Evolutionary conservation across 2,888 invertebrate species (phyloP).

Genomic region (Hololepta plana): DNA sequence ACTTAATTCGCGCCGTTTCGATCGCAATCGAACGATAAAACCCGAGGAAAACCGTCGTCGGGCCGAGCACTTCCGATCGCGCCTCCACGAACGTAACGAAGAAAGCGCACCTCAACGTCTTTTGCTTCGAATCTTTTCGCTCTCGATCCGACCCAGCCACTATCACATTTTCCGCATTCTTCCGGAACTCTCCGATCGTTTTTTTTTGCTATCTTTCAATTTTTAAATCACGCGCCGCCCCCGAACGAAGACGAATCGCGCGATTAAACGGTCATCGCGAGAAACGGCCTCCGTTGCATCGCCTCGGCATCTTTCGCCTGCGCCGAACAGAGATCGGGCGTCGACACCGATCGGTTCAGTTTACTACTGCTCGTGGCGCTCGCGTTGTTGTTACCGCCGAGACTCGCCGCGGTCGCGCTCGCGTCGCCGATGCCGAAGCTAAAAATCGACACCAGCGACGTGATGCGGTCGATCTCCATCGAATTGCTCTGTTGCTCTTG

Average conservation of each 20-base stretch:
- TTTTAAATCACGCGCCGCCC: no score
- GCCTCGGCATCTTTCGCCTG: conserved; percentile 32
- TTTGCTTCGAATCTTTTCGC: no score
- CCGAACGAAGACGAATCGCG: no score
- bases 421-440: conserved; percentile 30
- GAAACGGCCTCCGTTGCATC: conserved; percentile 30
- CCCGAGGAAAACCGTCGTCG: no score
- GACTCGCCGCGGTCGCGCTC: conserved; percentile 3
- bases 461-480: conserved; percentile 39
- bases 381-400: conserved; percentile 12
- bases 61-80: no score
- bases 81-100: no score
- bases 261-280: conserved; percentile 38
- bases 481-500: conserved; percentile 8
- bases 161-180: no score
- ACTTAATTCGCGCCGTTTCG: no score
- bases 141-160: no score
- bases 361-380: conserved; percentile 22
- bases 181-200: neutral
- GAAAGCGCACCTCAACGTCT: no score
- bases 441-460: conserved; percentile 37
- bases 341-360: conserved; percentile 30
- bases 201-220: neutral
- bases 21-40: no score
- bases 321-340: conserved; percentile 34